Conservation (phyloP, 2,888 invertebrate genomes). For the Athalia circularis region DNA sequence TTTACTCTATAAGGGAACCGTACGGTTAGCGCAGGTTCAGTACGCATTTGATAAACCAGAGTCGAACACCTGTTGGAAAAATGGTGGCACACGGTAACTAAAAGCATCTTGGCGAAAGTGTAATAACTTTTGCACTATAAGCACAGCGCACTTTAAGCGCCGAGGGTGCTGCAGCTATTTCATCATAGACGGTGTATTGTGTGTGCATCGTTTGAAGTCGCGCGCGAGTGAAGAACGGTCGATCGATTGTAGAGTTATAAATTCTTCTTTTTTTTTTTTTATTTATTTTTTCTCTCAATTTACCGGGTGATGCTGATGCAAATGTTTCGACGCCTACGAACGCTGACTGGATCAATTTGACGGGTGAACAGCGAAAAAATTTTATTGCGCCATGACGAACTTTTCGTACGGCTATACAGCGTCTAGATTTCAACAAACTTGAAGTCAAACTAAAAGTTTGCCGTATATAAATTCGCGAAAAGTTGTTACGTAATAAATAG, state of each 20-base stretch:
- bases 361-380: too few species aligned
- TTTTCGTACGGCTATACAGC: neutral
- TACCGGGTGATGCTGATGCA: too few species aligned
- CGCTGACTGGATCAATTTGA: too few species aligned
- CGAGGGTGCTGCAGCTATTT: neutral
- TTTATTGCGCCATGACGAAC: too few species aligned
- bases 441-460: conserved; percentile 26
- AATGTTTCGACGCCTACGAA: too few species aligned
- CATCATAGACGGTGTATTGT: conserved; percentile 17
- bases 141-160: conserved; percentile 17
- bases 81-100: conserved; percentile 27
- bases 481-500: neutral
- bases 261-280: too few species aligned
- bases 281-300: too few species aligned
- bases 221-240: too few species aligned
- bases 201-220: neutral
- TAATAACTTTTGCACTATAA: conserved; percentile 39
- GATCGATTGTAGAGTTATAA: too few species aligned
- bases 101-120: conserved; percentile 22
- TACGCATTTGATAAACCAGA: conserved; percentile 12
- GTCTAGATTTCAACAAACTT: conserved; percentile 15
- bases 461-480: neutral
- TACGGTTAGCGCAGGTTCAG: conserved; percentile 9
- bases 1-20: neutral
- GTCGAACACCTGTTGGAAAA: conserved; percentile 44